Base-by-base conservation (phyloP, 2,888 invertebrate species). In the Scaptomyza caliginosa region DNA sequence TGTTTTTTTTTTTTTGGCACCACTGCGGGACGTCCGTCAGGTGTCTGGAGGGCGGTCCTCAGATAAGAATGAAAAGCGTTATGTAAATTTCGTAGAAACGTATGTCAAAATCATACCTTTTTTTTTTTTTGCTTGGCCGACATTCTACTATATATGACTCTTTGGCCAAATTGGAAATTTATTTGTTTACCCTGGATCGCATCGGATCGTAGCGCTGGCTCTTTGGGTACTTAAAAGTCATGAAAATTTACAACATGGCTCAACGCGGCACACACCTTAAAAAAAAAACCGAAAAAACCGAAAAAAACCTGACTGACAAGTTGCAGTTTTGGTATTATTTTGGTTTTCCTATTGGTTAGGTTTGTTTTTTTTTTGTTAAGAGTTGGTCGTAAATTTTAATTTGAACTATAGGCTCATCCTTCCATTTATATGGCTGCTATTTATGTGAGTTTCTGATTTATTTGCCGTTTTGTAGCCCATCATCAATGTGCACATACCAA, bases 371-470 rank as follows among this genome's bases (percentile, higher is more conserved):
- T n/a, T n/a, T n/a, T n/a, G n/a, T n/a, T 81, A 84, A 86, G 77
- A 86, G 82, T 71, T 67, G 80, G 46, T 80, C 89, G 89, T 90
- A 90, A 90, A 90, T 89, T 89, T 88, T 74, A 78, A 72, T 88
- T 81, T 76, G 88, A 86, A 63, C 63, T 75, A 85, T 70, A 67
- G 72, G 58, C 70, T 75, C 56, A 51, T 66, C 79, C 65, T 49
- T 62, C 69, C 65, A 49, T 68, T 66, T 82, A 64, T 58, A 72
- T 66, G 66, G 46, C 57, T 46, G 51, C 62, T 68, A 84, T 82
- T 86, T 86, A 84, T 84, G 75, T 86, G 86, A 64, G 69, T 81
- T 81, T 86, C 71, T 83, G 87, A 84, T 84, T 84, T 84, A 84
- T 84, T 86, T 88, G 87, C 83, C 76, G n/a, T 89, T 89, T 89